A percentile compares a stretch with the other conserved stretches of the same genome.
These are phyloP conservation scores for Tympanoctomys barrerae DNA, from an alignment of 2,797 vertebrate species.

Conservation along the genomic window DNA sequence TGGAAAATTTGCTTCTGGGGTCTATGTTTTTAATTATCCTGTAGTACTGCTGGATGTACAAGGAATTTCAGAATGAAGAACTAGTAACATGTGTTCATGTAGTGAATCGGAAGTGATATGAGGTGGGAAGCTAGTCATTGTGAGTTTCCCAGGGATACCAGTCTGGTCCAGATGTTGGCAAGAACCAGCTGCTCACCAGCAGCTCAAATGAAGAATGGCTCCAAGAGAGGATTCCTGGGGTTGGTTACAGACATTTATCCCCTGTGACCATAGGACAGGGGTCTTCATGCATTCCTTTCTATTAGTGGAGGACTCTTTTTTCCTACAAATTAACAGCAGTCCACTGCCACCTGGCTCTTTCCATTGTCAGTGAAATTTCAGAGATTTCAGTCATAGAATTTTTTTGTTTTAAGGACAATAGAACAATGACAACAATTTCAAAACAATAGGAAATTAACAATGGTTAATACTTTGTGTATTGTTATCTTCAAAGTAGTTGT, in stretches of 20 bases:
- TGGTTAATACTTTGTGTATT: no score
- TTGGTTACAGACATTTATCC: not conserved
- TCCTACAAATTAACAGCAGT: not conserved
- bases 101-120: not conserved
- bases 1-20: not conserved
- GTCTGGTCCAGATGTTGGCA: not conserved
- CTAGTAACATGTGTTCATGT: not conserved
- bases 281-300: not conserved
- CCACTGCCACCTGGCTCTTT: not conserved
- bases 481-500: no score
- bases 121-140: not conserved
- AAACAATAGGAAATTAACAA: no score
- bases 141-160: not conserved
- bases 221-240: not conserved
- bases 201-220: not conserved
- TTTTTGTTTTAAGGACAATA: no score
- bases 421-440: no score
- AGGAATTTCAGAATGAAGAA: conserved; percentile 1
- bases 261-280: not conserved
- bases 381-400: not conserved
- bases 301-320: not conserved
- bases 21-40: not conserved
- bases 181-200: not conserved
- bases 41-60: not conserved
- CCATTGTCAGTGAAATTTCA: not conserved